Evolutionary conservation across 2,113 vertebrate genomes (phyloP).

Genomic region (Chloropsis hardwickii): DNA sequence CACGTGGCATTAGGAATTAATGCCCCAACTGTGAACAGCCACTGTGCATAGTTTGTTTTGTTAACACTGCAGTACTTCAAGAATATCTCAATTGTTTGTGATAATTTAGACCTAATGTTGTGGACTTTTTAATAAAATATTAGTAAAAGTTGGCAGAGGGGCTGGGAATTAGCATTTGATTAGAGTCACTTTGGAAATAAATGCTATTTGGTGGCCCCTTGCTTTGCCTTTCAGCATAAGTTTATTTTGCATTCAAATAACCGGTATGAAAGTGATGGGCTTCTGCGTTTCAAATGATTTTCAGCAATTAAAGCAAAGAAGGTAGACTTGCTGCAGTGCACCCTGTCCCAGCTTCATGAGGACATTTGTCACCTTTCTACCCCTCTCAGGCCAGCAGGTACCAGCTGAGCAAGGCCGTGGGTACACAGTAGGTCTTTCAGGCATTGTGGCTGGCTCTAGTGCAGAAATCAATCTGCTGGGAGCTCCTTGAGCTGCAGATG

Average conservation of each 20-base stretch:
- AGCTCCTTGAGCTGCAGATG: neutral
- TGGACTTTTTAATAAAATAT: slow-evolving; percentile 46
- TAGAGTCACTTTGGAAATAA: slow-evolving; percentile 46
- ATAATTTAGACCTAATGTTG: slow-evolving; percentile 38
- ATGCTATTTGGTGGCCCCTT: neutral
- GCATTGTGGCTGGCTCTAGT: neutral
- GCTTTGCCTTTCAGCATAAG: neutral
- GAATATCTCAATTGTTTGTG: slow-evolving; percentile 27
- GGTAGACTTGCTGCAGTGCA: neutral
- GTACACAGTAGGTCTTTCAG: neutral
- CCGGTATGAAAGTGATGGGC: neutral
- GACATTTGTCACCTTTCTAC: neutral
- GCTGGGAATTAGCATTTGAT: slow-evolving; percentile 50
- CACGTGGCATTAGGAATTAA: slow-evolving; percentile 47
- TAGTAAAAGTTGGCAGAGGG: slow-evolving; percentile 38
- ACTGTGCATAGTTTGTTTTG: neutral
- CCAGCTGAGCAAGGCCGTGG: neutral
- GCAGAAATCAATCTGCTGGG: slow-evolving; percentile 2
- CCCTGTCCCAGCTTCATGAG: neutral
- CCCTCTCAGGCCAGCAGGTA: neutral
- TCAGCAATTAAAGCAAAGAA: slow-evolving; percentile 21
- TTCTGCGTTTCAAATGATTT: slow-evolving; percentile 4
- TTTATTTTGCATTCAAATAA: slow-evolving; percentile 39
- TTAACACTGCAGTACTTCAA: slow-evolving; percentile 41
- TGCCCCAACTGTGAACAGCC: slow-evolving; percentile 26